These are phyloP conservation scores for Drosophila sordidapex DNA, from an alignment of 2,888 invertebrate genomes.

Conservation along the genomic window DNA sequence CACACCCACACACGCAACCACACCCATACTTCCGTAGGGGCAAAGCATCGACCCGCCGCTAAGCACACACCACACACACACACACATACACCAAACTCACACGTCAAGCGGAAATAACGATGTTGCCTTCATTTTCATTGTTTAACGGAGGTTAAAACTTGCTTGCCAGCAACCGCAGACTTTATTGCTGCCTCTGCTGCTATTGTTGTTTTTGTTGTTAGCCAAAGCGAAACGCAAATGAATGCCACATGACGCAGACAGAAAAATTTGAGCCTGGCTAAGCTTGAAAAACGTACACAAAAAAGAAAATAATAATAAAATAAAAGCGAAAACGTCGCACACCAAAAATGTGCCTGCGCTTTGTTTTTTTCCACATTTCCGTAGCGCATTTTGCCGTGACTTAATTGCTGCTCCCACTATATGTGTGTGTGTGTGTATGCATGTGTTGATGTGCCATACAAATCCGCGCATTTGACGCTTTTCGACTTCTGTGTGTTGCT, in stretches of 20 bases:
- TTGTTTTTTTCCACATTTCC: conserved; percentile 69
- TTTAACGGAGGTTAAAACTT: conserved; percentile 64
- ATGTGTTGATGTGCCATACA: conserved; percentile 36
- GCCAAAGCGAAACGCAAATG: conserved; percentile 60
- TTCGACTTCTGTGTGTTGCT: conserved; percentile 65
- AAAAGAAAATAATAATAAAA: conserved; percentile 13
- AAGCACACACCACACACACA: conserved; percentile 31
- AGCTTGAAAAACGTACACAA: conserved; percentile 40
- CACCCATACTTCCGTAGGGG: conserved; percentile 19
- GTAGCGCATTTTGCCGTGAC: conserved; percentile 75
- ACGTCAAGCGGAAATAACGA: conserved; percentile 73
- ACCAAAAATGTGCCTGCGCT: conserved; percentile 61
- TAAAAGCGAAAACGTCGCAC: conserved; percentile 46
- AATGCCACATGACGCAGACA: conserved; percentile 75
- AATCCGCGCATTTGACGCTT: conserved; percentile 73
- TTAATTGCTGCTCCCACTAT: conserved; percentile 62
- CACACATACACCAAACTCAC: background rate
- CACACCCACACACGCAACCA: conserved; percentile 26
- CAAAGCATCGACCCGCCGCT: conserved; percentile 42
- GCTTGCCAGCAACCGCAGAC: conserved; percentile 58
- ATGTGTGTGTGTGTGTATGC: conserved; percentile 4
- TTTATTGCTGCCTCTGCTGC: conserved; percentile 16
- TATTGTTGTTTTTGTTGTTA: conserved; percentile 28
- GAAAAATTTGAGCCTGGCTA: conserved; percentile 59
- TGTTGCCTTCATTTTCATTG: conserved; percentile 64